Evolutionary conservation across 1,140 invertebrate genomes (phyloP), one percentile per base, ranked within the genome.

Genomic region (Drosophila orena): DNA sequence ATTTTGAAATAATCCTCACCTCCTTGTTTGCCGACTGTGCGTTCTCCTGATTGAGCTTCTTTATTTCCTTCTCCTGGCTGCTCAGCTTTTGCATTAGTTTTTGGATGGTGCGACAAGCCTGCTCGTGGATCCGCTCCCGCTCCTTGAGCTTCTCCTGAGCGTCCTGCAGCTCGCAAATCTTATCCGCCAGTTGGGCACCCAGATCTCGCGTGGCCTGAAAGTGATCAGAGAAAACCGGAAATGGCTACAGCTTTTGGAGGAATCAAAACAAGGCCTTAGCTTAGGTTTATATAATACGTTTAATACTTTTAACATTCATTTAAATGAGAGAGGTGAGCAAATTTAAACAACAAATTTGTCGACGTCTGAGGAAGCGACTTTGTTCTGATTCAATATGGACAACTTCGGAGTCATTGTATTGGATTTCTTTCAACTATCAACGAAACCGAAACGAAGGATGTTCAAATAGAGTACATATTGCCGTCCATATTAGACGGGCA

Each of bases 51-150:
- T 74, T 80, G 0, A 78, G 43, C 35, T 49, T 43, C 17, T 74
- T 78, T n/a, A 88, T 73, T 59, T 91, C 83, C 54, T 65, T 77
- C 22, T 92, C 85, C 44, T 83, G 85, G 22, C 75, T 79, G 61
- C 84, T 91, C 50, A 91, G 52, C 40, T 79, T 83, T 30, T 91
- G 76, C 84, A 91, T 84, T 14, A 92, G 53, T 44, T 92, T 91
- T 34, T 91, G 84, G 35, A 92, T 90, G n/a, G 81, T 81, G 57
- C 79, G 77, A 22, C 78, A 89, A 0, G 88, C 79, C 44, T 91
- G 75, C 14, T 91, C 88, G 55, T 92, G 73, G 11, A 81, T 79
- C 38, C 79, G 62, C 8, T 81, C 77, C 2, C 81, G 73, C 38
- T 91, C 88, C 24, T 72, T 47, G 2, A 92, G 50, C 50, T 91